Evolutionary conservation across 2,797 vertebrate species (phyloP).

Genomic region (Apogon talboti): DNA sequence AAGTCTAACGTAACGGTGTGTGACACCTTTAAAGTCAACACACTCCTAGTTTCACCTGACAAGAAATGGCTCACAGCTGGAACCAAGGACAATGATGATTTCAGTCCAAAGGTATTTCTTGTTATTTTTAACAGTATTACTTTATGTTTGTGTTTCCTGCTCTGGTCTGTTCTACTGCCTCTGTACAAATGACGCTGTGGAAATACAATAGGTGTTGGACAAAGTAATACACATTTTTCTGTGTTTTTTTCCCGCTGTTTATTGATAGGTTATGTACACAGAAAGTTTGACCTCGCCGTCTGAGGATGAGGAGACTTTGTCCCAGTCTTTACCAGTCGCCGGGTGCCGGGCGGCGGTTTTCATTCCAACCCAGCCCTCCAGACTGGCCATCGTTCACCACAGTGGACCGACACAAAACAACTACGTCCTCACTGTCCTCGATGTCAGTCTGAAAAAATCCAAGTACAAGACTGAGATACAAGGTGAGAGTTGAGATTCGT

Average conservation of each 20-base stretch:
- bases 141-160: constrained; percentile 29
- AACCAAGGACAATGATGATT: constrained; percentile 61
- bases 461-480: constrained; percentile 74
- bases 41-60: constrained; percentile 79
- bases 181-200: neutral
- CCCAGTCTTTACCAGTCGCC: constrained; percentile 64
- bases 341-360: constrained; percentile 78
- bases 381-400: constrained; percentile 74
- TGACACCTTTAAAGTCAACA: constrained; percentile 69
- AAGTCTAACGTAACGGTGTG: constrained; percentile 64
- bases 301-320: constrained; percentile 72
- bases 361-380: constrained; percentile 77
- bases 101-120: constrained; percentile 78
- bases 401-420: neutral
- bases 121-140: constrained; percentile 24
- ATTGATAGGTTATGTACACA: constrained; percentile 75
- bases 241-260: constrained; percentile 2
- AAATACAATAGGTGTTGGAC: constrained; percentile 4
- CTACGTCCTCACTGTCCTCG: constrained; percentile 74
- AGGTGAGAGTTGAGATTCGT: constrained; percentile 63
- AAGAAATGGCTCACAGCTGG: constrained; percentile 74
- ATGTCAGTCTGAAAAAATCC: constrained; percentile 75
- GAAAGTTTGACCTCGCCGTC: constrained; percentile 68
- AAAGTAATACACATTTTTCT: neutral
- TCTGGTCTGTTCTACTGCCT: constrained; percentile 17